Conservation (phyloP, 2,797 vertebrate genomes). For the Hirundo rustica region DNA sequence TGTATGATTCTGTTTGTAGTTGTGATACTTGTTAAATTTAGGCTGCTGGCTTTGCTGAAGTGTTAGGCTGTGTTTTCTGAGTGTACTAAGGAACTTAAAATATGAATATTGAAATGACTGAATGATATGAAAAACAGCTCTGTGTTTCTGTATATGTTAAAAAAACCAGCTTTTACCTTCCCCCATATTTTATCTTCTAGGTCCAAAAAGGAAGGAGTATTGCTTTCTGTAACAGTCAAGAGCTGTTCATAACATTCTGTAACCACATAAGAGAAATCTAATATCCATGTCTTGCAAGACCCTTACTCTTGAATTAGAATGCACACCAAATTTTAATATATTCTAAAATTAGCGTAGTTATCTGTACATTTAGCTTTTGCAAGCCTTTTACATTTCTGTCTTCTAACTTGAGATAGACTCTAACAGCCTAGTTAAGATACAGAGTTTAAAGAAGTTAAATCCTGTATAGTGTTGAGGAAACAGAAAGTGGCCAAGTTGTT, state of each 20-base stretch:
- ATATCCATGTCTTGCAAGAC: neutral
- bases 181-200: neutral
- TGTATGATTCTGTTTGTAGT: neutral
- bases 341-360: neutral
- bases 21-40: neutral
- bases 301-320: neutral
- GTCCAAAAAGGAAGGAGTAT: neutral
- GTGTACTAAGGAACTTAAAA: neutral
- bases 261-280: neutral
- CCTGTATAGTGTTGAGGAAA: neutral
- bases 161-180: neutral
- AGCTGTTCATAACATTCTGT: neutral
- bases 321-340: neutral
- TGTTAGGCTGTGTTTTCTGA: neutral
- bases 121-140: neutral
- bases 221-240: neutral
- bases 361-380: neutral
- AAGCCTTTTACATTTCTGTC: neutral
- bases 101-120: neutral
- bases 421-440: neutral
- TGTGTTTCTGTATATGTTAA: neutral
- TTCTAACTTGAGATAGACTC: neutral
- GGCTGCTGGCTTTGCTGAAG: neutral
- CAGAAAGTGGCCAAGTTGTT: neutral
- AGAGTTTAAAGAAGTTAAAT: neutral